Base-by-base conservation (phyloP, 2,797 vertebrate genomes). In the Telmatherina bonti region DNA sequence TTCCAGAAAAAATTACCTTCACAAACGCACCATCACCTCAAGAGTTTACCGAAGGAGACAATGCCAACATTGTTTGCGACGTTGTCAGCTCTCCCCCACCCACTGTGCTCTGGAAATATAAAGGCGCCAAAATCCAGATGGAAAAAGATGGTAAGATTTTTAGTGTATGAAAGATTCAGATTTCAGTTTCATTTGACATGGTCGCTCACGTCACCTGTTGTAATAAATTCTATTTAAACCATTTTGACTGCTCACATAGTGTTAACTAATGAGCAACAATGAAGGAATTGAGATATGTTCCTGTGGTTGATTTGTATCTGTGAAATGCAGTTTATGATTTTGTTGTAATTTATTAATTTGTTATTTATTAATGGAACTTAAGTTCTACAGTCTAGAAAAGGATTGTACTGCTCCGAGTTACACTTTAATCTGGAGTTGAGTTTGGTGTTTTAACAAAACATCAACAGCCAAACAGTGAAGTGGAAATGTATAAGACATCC, bases 1-100 rank as follows among this genome's bases (percentile, higher is more conserved):
- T 92, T 95, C 16, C 93, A 99, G 98, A 99, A 91, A 99, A 96
- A 88, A 95, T 99, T 82, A 97, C 96, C 86, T 99, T 99, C 93
- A 97, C 93, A 84, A 97, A 97, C 0, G 96, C 95, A 4, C 97
- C 97, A 0, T 97, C 97, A 12, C 98, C 96, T 0, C 98, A 99
- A 90, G 98, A 99, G 72, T 99, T 98, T 85, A 96, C 90, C 7
- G 98, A 99, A 72, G 96, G 97, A 13, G 96, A 98, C 30, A 94
- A 95, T 4, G 98, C 97, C 0, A 92, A 96, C 90, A 95, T 99
- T 0, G 81, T 97, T 26, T 99, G 98, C 71, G 97, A 99, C 1
- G 96, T 99, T 74, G 89, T 95, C 88, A 97, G 97, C 85, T 97
- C 96, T 0, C 95, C 98, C 22, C 95, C 96, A 4, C 97, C 98